These are phyloP conservation scores for Bombyx mori DNA, from an alignment of 1,140 invertebrate species.

Conservation along the genomic window ASM3026992v2 NC_085107.1:7735501-7736000, in stretches of 20 bases:
- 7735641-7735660: slow-evolving; percentile 29
- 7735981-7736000: too few relatives aligned
- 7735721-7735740: slow-evolving; percentile 42
- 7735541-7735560: slow-evolving; percentile 6
- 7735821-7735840: too few relatives aligned
- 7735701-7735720: slow-evolving; percentile 59
- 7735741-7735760: slow-evolving; percentile 31
- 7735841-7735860: too few relatives aligned
- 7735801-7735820: too few relatives aligned
- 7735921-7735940: too few relatives aligned
- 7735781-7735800: too few relatives aligned
- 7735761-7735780: background rate
- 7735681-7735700: slow-evolving; percentile 44
- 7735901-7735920: too few relatives aligned
- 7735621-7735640: slow-evolving; percentile 10
- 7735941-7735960: too few relatives aligned
- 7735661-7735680: slow-evolving; percentile 35
- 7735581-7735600: slow-evolving; percentile 4
- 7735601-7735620: slow-evolving; percentile 10
- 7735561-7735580: background rate
- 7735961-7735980: too few relatives aligned
- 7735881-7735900: too few relatives aligned
- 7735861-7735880: too few relatives aligned
- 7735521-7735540: background rate
- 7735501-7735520: too few relatives aligned